These are phyloP conservation scores for Dromococcyx pavoninus DNA, from an alignment of 2,797 vertebrate species.

Conservation along the genomic window DNA sequence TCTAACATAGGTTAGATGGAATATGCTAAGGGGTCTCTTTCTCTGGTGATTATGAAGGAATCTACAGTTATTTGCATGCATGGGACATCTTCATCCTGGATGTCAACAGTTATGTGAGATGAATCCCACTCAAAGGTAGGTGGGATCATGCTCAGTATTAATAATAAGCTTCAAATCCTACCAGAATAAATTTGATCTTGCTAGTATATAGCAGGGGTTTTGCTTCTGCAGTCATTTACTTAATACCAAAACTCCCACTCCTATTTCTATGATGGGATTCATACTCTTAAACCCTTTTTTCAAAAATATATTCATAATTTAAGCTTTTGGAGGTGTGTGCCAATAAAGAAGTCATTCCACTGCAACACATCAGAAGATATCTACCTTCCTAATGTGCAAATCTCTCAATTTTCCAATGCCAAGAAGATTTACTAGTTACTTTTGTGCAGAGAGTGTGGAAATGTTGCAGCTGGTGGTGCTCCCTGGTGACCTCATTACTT, in stretches of 20 bases:
- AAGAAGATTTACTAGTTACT: not conserved
- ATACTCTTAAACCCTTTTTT: not conserved
- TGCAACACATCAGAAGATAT: not conserved
- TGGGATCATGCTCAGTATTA: slow-evolving; percentile 25
- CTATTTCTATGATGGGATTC: not conserved
- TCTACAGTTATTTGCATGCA: not conserved
- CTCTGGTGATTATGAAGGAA: not conserved
- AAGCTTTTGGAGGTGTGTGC: not conserved
- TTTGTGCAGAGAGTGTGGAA: not conserved
- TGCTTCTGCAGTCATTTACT: not conserved
- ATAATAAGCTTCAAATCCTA: slow-evolving; percentile 25
- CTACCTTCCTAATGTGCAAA: not conserved
- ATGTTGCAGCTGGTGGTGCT: not conserved
- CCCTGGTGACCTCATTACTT: slow-evolving; percentile 16
- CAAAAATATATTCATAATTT: not conserved
- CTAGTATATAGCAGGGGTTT: not conserved
- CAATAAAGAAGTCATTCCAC: not conserved
- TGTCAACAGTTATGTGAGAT: not conserved
- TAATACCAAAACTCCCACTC: slow-evolving; percentile 6
- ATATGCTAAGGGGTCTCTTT: not conserved
- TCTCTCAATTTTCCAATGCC: not conserved
- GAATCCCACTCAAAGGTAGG: slow-evolving; percentile 35
- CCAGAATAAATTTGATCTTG: not conserved
- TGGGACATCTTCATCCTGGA: not conserved
- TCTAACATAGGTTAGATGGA: not conserved